Base-by-base conservation (phyloP, 2,888 invertebrate species). In the Branchellion lobata region DNA sequence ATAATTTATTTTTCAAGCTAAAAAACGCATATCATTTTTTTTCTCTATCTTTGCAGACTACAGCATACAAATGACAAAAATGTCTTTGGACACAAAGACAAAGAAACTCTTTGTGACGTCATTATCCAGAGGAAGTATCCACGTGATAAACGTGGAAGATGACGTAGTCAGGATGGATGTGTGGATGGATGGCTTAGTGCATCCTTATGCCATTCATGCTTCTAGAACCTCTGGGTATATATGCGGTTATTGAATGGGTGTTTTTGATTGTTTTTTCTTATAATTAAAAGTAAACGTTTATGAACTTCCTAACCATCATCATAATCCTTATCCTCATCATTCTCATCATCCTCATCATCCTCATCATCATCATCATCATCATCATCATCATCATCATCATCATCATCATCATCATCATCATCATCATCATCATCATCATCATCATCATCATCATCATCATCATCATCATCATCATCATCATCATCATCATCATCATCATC, bases 371-470 rank as follows among this genome's bases (percentile, higher is more conserved):
- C n/a, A 53, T 53, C 53, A 53, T 53, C 53, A 53, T 53, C 53
- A 53, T 53, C 53, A 53, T 53, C 53, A 53, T 51, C 53, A 51
- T 51, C 53, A 51, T 51, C 53, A 51, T 51, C 53, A 51, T 51
- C 53, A 51, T 51, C 53, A 51, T 71, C 71, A 34, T 75, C 53
- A 75, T 34, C 75, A 61, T 75, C 53, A 75, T 34, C 75, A 61
- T 75, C 75, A 75, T 27, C 75, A 75, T 75, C 75, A 75, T 34
- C 75, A 75, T 75, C 75, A 75, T 34, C 75, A 75, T 75, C 75
- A 75, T 34, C 75, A 75, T 75, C 75, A 61, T 34, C 75, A 75
- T 61, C 57, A 75, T 34, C 75, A 75, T 61, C 75, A 75, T 34
- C 75, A 75, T 75, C 75, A 75, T 61, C 53, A 75, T 75, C 75